Evolutionary conservation across 2,888 invertebrate species (phyloP).

Genomic region (Tiphia femorata): DNA sequence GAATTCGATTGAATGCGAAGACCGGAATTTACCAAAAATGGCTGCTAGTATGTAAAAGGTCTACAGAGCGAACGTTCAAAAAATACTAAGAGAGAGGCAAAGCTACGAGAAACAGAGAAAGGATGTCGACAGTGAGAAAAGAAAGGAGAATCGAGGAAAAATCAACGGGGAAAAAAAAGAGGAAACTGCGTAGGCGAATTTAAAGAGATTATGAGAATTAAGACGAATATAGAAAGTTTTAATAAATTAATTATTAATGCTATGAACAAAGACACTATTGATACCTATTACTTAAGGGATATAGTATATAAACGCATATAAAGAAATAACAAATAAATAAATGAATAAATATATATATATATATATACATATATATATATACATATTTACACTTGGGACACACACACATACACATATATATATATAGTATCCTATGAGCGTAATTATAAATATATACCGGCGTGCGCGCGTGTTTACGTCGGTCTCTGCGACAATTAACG

Average conservation of each 20-base stretch:
- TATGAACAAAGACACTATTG: constrained; percentile 40
- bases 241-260: constrained; percentile 57
- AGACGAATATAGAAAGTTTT: constrained; percentile 59
- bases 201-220: constrained; percentile 46
- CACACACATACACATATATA: constrained; percentile 7
- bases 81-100: neutral
- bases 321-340: constrained; percentile 10
- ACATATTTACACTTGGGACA: neutral
- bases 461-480: constrained; percentile 32
- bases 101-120: constrained; percentile 7
- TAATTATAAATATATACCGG: constrained; percentile 25
- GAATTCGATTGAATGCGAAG: neutral
- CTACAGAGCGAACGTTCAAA: too few relatives aligned
- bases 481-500: constrained; percentile 25
- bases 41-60: constrained; percentile 17
- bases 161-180: constrained; percentile 10
- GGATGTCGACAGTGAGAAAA: neutral
- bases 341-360: constrained; percentile 14
- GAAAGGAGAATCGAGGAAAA: neutral
- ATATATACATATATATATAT: constrained; percentile 7
- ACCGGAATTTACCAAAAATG: constrained; percentile 16
- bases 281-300: constrained; percentile 43
- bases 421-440: constrained; percentile 27
- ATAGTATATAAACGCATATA: constrained; percentile 21
- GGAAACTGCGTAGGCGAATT: constrained; percentile 33